These are phyloP conservation scores for Oryzias dopingdopingensis DNA, from an alignment of 2,797 vertebrate genomes.

Conservation along the genomic window DNA sequence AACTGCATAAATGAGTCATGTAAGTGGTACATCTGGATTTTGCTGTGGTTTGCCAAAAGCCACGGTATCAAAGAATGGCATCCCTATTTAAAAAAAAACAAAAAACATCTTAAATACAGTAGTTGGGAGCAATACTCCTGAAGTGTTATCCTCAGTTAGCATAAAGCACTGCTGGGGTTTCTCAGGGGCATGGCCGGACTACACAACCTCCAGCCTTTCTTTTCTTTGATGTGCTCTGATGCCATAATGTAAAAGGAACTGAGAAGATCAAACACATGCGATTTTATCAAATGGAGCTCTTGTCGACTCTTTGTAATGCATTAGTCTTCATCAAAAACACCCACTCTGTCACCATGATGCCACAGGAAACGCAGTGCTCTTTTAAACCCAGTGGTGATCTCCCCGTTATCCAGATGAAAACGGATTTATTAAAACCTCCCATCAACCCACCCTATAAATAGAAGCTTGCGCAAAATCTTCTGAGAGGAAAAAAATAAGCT, in stretches of 20 bases:
- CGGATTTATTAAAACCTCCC: slow-evolving; percentile 78
- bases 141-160: slow-evolving; percentile 20
- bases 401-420: slow-evolving; percentile 79
- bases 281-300: slow-evolving; percentile 71
- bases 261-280: slow-evolving; percentile 70
- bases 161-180: slow-evolving; percentile 22
- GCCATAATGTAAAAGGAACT: slow-evolving; percentile 62
- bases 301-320: slow-evolving; percentile 66
- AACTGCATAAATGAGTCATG: slow-evolving; percentile 65
- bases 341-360: slow-evolving; percentile 59
- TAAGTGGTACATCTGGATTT: slow-evolving; percentile 39
- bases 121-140: slow-evolving; percentile 50
- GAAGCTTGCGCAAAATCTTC: slow-evolving; percentile 76
- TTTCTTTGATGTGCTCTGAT: slow-evolving; percentile 62
- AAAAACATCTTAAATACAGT: slow-evolving; percentile 50
- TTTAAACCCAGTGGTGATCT: slow-evolving; percentile 78
- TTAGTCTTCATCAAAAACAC: slow-evolving; percentile 66
- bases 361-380: slow-evolving; percentile 67
- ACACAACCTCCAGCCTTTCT: slow-evolving; percentile 47
- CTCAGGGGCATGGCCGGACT: slow-evolving; percentile 44
- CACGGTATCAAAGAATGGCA: slow-evolving; percentile 27
- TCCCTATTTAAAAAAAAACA: slow-evolving; percentile 18
- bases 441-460: slow-evolving; percentile 78
- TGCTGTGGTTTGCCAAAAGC: slow-evolving; percentile 36
- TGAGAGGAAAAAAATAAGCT: slow-evolving; percentile 64